A percentile compares a stretch with the other conserved stretches of the same genome.
These are phyloP conservation scores for Chalcis sispes DNA, from an alignment of 2,888 invertebrate genomes.

Conservation along the genomic window DNA sequence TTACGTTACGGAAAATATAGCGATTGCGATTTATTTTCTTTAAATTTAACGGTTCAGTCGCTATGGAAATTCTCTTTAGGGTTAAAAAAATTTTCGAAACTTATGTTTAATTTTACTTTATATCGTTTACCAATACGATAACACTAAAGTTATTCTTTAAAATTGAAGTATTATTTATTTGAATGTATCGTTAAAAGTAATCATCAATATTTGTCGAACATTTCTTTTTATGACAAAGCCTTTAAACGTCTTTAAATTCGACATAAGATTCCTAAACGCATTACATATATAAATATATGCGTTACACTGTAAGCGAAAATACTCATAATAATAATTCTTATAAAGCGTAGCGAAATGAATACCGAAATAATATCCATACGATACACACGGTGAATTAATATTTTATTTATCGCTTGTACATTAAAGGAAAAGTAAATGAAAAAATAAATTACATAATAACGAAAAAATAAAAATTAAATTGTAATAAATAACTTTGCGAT, in stretches of 20 bases:
- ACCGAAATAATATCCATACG: not conserved
- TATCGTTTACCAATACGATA: too few relatives aligned
- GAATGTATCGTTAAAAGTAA: not conserved
- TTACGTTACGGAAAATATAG: constrained; percentile 22
- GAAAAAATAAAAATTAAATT: too few relatives aligned
- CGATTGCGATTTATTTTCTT: not conserved
- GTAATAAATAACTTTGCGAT: too few relatives aligned
- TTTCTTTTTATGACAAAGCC: not conserved
- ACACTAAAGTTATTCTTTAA: not conserved
- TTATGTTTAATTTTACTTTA: not conserved
- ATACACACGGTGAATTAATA: not conserved
- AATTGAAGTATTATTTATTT: not conserved
- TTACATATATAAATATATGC: not conserved
- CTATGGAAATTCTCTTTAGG: not conserved
- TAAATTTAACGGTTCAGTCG: not conserved
- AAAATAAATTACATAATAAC: not conserved
- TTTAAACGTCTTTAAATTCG: not conserved
- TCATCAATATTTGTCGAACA: not conserved
- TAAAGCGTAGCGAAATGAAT: not conserved
- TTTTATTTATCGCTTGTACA: constrained; percentile 27
- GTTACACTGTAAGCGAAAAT: not conserved
- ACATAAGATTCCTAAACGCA: not conserved
- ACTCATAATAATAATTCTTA: constrained; percentile 10
- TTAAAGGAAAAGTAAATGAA: not conserved
- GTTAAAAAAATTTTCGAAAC: not conserved